Evolutionary conservation across 2,797 vertebrate species (phyloP), one percentile per base, ranked within the genome.

Genomic region (Nyctalus aviator): DNA sequence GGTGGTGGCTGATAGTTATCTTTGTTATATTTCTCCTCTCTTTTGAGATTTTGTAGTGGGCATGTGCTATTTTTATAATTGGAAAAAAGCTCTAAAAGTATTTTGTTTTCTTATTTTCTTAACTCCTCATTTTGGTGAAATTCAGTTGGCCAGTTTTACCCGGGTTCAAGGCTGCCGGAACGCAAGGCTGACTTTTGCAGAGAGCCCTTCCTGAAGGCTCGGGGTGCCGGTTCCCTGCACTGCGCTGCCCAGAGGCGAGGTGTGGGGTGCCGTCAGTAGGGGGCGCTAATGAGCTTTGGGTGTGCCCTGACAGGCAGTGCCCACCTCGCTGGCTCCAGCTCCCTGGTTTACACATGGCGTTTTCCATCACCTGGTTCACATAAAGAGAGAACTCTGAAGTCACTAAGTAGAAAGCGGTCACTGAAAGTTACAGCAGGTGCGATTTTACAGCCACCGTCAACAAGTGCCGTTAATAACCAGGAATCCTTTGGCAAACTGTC

Each of bases 21-120:
- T 87, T 88, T n/a, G 55, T 88, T 79, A 84, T 17, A 37, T 83
- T 82, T 57, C 73, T 71, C 55, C 44, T 48, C 15, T 50, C 68
- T 75, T 92, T 76, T 55, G 37, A 81, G 88, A 90, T 72, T 84
- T 84, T 84, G 46, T 72, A 78, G 37, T 82, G 53, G 30, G 64
- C n/a, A 7, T 82, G 7, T 91, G 69, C 75, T 82, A 46, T 91
- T 93, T 96, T 71, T 91, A 69, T 72, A 87, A 37, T 57, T 62
- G 48, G 88, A 55, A 88, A 76, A 79, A 57, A 30, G 32, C 35
- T 35, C 32, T 90, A 35, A 50, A 94, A 77, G 12, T 41, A 41
- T 41, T 41, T 41, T 41, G 6, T 41, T 41, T 41, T 41, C 37
- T n/a, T 68, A 41, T 9, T 20, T 37, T 53, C 57, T 78, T 13